These are phyloP conservation scores for Rattus rattus DNA, from an alignment of 2,113 vertebrate species.

Conservation along the genomic window DNA sequence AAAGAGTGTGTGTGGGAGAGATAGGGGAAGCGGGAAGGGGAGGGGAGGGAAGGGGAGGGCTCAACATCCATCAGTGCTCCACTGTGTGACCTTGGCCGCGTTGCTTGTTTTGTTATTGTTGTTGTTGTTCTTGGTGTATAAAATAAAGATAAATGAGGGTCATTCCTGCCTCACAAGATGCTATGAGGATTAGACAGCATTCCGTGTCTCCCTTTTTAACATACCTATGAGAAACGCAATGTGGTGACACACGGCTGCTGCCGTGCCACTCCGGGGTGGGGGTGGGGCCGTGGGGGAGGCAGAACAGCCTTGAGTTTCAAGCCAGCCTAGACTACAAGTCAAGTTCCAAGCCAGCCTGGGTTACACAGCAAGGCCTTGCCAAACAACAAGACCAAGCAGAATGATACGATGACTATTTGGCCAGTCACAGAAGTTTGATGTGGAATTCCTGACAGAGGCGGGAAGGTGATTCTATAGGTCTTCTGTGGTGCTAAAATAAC, in stretches of 20 bases:
- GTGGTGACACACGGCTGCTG: neutral
- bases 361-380: neutral
- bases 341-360: neutral
- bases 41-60: no score
- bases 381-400: no score
- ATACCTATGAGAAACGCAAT: no score
- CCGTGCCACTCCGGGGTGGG: no score
- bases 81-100: neutral
- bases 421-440: neutral
- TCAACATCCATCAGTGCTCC: no score
- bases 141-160: neutral
- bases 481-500: neutral
- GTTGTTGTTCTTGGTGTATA: neutral
- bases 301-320: neutral
- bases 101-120: neutral
- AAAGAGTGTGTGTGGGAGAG: neutral
- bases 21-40: neutral
- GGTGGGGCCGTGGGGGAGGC: no score
- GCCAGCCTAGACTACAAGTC: neutral
- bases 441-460: neutral
- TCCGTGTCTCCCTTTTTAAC: neutral
- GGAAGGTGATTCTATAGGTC: neutral
- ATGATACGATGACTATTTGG: neutral
- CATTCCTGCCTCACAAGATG: neutral
- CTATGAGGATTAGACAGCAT: neutral